Percentiles rank a stretch among this genome's conserved stretches.
Evolutionary conservation across 2,888 invertebrate genomes (phyloP).

Genomic region (Digitonthophagus gazella): DNA sequence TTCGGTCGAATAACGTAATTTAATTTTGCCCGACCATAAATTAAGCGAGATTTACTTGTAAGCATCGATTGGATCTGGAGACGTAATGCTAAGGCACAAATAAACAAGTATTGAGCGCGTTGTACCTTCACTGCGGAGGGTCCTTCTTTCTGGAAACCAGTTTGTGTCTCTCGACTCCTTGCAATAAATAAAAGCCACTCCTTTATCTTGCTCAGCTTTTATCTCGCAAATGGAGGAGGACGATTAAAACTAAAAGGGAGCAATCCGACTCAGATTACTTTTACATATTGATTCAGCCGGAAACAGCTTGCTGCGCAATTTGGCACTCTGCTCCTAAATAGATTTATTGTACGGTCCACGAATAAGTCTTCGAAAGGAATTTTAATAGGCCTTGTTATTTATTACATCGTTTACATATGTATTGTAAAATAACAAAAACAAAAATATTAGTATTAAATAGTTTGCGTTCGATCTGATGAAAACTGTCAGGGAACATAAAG

Average conservation of each 20-base stretch:
- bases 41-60: background rate
- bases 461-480: too few species aligned
- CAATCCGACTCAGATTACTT: background rate
- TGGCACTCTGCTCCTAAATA: background rate
- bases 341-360: background rate
- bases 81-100: background rate
- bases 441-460: background rate
- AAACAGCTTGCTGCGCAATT: background rate
- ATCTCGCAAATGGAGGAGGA: background rate
- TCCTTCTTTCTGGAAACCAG: background rate
- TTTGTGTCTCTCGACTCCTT: background rate
- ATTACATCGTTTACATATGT: too few species aligned
- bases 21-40: background rate
- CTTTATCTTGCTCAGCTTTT: background rate
- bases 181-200: background rate
- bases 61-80: background rate
- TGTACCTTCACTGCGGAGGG: background rate
- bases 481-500: too few species aligned
- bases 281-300: background rate
- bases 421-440: background rate
- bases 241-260: background rate
- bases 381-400: background rate
- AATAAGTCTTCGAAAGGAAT: background rate
- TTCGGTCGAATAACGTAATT: background rate
- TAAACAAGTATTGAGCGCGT: background rate